phyloP scores from a whole-genome alignment of 2,888 invertebrate genomes.

The Clitarchus hookeri region DNA sequence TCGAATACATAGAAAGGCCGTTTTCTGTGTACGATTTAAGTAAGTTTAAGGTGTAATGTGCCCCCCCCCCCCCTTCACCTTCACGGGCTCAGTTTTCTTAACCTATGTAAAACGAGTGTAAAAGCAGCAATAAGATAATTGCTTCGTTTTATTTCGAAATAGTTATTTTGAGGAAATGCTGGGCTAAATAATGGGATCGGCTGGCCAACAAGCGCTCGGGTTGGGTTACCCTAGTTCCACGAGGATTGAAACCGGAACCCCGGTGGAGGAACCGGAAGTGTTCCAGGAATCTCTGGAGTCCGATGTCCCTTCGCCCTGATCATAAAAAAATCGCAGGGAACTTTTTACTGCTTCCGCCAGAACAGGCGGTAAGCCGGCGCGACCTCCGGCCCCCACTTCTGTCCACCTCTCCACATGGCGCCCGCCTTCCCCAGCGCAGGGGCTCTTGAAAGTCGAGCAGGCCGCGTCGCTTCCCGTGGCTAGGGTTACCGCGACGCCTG shows the following conservation, averaged over 20 bases:
- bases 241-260: neutral
- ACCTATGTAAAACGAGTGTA: too few species aligned
- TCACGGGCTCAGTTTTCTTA: too few species aligned
- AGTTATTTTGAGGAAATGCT: neutral
- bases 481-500: neutral
- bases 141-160: too few species aligned
- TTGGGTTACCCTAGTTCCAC: neutral
- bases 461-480: neutral
- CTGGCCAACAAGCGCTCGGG: neutral
- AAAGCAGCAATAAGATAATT: too few species aligned
- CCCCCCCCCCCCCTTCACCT: too few species aligned
- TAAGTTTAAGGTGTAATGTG: too few species aligned
- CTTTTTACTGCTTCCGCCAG: neutral
- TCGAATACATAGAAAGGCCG: too few species aligned
- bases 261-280: neutral
- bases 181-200: neutral
- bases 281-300: neutral
- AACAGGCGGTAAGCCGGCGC: neutral
- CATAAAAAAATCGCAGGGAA: constrained; percentile 9
- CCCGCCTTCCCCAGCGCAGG: neutral
- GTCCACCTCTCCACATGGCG: neutral
- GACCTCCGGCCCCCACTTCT: neutral
- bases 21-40: too few species aligned
- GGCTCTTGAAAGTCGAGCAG: neutral
- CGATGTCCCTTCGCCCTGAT: neutral